phyloP scores from a whole-genome alignment of 2,797 vertebrate genomes.

The Aselliscus stoliczkanus region DNA sequence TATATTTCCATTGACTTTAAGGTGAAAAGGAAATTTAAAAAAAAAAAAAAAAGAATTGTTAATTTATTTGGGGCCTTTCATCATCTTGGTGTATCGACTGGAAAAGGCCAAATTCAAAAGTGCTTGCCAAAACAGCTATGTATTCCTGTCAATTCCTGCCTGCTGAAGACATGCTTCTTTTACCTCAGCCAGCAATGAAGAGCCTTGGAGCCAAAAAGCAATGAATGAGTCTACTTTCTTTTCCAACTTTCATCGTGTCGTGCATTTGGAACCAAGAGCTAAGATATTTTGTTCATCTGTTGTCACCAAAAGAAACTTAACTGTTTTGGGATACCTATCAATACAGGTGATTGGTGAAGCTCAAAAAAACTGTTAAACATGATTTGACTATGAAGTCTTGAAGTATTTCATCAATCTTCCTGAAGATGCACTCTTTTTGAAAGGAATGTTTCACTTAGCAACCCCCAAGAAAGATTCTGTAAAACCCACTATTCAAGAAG shows the following conservation, averaged over 20 bases:
- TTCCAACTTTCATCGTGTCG: slow-evolving; percentile 62
- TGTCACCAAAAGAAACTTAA: slow-evolving; percentile 33
- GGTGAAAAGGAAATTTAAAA: neutral
- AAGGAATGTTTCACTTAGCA: neutral
- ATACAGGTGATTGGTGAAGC: neutral
- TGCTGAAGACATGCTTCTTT: slow-evolving; percentile 67
- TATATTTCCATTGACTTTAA: neutral
- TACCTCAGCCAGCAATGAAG: slow-evolving; percentile 59
- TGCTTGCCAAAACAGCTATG: slow-evolving; percentile 65
- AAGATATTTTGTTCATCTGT: slow-evolving; percentile 30
- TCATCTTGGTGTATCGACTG: slow-evolving; percentile 70
- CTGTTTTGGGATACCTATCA: slow-evolving; percentile 2
- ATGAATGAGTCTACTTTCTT: slow-evolving; percentile 51
- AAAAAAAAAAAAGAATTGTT: neutral
- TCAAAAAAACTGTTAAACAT: neutral
- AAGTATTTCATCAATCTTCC: neutral
- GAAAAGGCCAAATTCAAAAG: slow-evolving; percentile 67
- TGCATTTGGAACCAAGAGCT: slow-evolving; percentile 48
- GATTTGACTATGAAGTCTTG: neutral
- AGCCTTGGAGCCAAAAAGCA: slow-evolving; percentile 69
- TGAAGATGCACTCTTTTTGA: neutral
- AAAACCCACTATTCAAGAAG: neutral
- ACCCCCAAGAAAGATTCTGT: neutral
- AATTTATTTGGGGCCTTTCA: slow-evolving; percentile 64
- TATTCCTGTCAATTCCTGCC: slow-evolving; percentile 71